Evolutionary conservation across 2,113 vertebrate genomes (phyloP).

Genomic region (Phrynosoma platyrhinos): DNA sequence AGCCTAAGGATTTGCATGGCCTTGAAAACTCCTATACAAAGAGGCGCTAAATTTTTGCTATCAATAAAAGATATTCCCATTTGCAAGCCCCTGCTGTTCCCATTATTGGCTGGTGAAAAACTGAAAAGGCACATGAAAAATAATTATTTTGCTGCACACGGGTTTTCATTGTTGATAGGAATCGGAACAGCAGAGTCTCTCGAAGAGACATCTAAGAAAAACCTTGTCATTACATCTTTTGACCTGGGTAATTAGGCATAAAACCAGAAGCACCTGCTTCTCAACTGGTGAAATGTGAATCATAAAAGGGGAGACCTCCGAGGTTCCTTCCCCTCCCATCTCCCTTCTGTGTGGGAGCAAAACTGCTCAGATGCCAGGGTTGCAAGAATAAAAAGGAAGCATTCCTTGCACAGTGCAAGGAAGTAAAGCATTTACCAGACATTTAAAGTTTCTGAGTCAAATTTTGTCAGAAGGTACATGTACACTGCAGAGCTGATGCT

Average conservation of each 20-base stretch:
- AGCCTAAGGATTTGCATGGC: conserved; percentile 48
- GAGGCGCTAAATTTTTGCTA: conserved; percentile 67
- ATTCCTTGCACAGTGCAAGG: rapidly evolving
- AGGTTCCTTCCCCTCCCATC: background rate
- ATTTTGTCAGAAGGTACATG: background rate
- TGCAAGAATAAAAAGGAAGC: background rate
- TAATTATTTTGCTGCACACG: conserved; percentile 73
- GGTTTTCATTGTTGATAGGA: conserved; percentile 69
- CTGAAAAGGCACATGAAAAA: conserved; percentile 67
- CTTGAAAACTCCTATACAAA: conserved; percentile 48
- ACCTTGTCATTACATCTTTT: conserved; percentile 66
- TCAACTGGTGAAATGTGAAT: background rate
- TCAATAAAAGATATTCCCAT: conserved; percentile 64
- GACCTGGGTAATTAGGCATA: conserved; percentile 70
- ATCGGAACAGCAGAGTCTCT: conserved; percentile 60
- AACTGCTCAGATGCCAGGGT: background rate
- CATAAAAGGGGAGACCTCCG: conserved; percentile 16
- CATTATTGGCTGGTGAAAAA: conserved; percentile 54
- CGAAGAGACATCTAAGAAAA: conserved; percentile 66
- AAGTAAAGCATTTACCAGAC: background rate
- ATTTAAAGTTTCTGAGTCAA: background rate
- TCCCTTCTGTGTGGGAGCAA: conserved; percentile 15
- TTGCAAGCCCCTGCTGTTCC: conserved; percentile 58
- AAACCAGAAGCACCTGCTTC: conserved; percentile 51
- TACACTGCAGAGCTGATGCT: too few species aligned